phyloP scores from a whole-genome alignment of 2,113 vertebrate genomes.

The Sorex fumeus region DNA sequence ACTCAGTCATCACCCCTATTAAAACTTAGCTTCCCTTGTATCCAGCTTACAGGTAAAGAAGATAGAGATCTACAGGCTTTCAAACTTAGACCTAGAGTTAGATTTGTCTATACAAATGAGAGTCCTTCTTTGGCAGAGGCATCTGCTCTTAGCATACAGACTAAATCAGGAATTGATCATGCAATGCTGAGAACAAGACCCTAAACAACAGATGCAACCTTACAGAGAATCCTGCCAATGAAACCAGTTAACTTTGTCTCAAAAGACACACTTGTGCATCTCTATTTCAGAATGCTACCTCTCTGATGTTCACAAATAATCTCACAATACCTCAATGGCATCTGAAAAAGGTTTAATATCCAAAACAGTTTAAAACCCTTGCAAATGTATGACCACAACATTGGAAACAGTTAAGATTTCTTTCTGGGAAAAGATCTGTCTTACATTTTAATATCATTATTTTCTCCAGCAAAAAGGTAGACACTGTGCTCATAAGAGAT shows the following conservation, averaged over 20 bases:
- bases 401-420: conserved; percentile 59
- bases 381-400: conserved; percentile 15
- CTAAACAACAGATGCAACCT: background rate
- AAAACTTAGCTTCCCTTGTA: conserved; percentile 25
- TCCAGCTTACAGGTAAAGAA: conserved; percentile 3
- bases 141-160: conserved; percentile 37
- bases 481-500: background rate
- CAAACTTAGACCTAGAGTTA: conserved; percentile 26
- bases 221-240: conserved; percentile 31
- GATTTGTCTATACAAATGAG: conserved; percentile 18
- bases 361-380: conserved; percentile 41
- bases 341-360: conserved; percentile 12
- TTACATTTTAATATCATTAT: background rate
- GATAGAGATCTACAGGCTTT: background rate
- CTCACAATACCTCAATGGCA: background rate
- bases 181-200: background rate
- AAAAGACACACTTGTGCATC: conserved; percentile 20
- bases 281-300: conserved; percentile 43
- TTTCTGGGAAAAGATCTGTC: conserved; percentile 53
- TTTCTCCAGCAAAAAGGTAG: conserved; percentile 24
- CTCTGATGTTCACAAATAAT: background rate
- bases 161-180: conserved; percentile 23
- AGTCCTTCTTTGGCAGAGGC: conserved; percentile 40
- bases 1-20: conserved; percentile 12
- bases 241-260: conserved; percentile 41